Conservation (phyloP, 2,888 invertebrate genomes). For the Patella ulyssiponensis region DNA sequence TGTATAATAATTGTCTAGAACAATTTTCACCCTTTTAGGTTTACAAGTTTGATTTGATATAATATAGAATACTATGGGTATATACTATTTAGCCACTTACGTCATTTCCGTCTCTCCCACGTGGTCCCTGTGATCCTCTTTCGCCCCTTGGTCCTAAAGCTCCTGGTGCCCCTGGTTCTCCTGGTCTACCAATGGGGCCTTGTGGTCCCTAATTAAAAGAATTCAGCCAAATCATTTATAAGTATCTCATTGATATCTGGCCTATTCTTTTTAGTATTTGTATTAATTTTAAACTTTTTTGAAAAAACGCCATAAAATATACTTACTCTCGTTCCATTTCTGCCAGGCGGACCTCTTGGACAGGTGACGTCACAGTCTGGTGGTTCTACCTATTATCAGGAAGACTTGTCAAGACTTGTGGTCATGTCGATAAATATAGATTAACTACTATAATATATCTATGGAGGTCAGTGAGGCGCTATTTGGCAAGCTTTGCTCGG, state of each 20-base stretch:
- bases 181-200: conserved; percentile 34
- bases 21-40: too few species aligned
- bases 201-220: conserved; percentile 7
- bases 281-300: too few species aligned
- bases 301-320: neutral
- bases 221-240: neutral
- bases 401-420: neutral
- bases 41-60: too few species aligned
- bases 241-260: too few species aligned
- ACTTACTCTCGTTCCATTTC: conserved; percentile 51
- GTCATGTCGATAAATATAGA: too few species aligned
- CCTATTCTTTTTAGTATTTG: too few species aligned
- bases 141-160: conserved; percentile 4
- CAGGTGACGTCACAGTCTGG: conserved; percentile 38
- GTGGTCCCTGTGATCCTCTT: conserved; percentile 23
- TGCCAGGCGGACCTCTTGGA: conserved; percentile 52
- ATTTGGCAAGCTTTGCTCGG: too few species aligned
- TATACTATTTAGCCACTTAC: neutral
- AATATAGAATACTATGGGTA: too few species aligned
- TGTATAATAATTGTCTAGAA: too few species aligned
- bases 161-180: conserved; percentile 23
- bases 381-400: neutral
- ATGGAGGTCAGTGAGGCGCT: too few species aligned
- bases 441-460: too few species aligned
- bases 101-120: conserved; percentile 16